Evolutionary conservation across 2,888 invertebrate species (phyloP).

Genomic region (Pseudococcus viburni): DNA sequence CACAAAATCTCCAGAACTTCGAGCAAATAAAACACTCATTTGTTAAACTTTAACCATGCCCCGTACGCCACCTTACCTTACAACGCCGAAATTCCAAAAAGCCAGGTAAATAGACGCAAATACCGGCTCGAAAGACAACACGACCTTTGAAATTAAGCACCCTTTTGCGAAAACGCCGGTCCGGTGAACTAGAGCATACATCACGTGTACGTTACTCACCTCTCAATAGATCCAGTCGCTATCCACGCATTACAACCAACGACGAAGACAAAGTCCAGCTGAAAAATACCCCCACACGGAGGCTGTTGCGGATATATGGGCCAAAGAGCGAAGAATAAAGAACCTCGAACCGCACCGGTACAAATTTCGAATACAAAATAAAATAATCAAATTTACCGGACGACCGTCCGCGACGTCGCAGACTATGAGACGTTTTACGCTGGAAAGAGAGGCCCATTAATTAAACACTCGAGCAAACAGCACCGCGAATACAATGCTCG

Average conservation of each 20-base stretch:
- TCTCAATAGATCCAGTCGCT: background rate
- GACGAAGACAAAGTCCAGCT: background rate
- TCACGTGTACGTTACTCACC: background rate
- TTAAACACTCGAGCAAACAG: constrained; percentile 47
- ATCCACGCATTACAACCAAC: too few species aligned
- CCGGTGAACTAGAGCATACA: background rate
- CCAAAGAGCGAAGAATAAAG: background rate
- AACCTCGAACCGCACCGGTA: background rate
- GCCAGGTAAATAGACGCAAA: background rate
- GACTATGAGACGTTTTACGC: background rate
- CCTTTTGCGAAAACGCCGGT: background rate
- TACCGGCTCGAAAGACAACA: background rate
- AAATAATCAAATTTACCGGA: constrained; percentile 42
- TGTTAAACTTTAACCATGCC: background rate
- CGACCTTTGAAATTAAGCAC: background rate
- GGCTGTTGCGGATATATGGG: background rate
- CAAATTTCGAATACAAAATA: constrained; percentile 37
- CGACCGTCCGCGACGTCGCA: background rate
- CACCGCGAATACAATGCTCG: constrained; percentile 36
- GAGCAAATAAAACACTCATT: background rate
- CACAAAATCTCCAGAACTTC: too few species aligned
- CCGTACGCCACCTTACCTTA: background rate
- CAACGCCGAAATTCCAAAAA: background rate
- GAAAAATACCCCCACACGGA: background rate
- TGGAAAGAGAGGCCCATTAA: constrained; percentile 19